Percentiles rank a stretch among this genome's conserved stretches.
phyloP scores from a whole-genome alignment of 35 echinoderm and acorn worm species.

The Apostichopus californicus region DNA sequence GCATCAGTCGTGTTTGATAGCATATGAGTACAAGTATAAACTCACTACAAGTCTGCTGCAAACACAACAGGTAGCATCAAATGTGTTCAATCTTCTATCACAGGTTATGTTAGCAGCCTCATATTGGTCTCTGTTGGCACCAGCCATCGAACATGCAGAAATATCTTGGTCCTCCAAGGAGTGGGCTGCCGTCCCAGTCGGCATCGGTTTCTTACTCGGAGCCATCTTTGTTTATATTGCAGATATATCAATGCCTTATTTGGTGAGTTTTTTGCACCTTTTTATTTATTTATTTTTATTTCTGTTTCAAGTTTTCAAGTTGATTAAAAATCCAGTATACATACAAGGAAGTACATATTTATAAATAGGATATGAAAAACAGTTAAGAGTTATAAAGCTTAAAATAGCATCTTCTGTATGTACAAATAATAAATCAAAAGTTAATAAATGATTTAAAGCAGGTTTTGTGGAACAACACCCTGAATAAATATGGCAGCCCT shows the following conservation, averaged over 20 bases:
- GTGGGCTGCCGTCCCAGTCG: slow-evolving; percentile 78
- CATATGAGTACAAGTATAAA: no score
- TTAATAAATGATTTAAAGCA: no score
- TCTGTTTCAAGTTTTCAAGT: not conserved
- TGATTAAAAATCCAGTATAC: no score
- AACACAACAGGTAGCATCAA: no score
- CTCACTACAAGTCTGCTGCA: no score
- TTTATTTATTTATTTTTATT: not conserved
- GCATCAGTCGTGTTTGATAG: no score
- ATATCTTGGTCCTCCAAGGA: slow-evolving; percentile 62
- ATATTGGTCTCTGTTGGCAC: slow-evolving; percentile 93
- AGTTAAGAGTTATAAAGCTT: no score
- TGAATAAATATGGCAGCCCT: no score
- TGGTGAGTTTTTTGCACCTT: slow-evolving; percentile 48
- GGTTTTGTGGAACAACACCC: no score
- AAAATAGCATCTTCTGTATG: no score
- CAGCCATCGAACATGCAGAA: slow-evolving; percentile 88
- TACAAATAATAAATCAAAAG: no score
- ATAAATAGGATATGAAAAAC: no score
- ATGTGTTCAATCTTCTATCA: not conserved
- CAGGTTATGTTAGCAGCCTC: slow-evolving; percentile 98
- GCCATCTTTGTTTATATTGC: slow-evolving; percentile 86
- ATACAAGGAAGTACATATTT: not conserved
- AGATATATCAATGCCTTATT: slow-evolving; percentile 79
- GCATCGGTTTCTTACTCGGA: slow-evolving; percentile 79